Base-by-base conservation (phyloP, 2,888 invertebrate species). In the Baccha elongata region DNA sequence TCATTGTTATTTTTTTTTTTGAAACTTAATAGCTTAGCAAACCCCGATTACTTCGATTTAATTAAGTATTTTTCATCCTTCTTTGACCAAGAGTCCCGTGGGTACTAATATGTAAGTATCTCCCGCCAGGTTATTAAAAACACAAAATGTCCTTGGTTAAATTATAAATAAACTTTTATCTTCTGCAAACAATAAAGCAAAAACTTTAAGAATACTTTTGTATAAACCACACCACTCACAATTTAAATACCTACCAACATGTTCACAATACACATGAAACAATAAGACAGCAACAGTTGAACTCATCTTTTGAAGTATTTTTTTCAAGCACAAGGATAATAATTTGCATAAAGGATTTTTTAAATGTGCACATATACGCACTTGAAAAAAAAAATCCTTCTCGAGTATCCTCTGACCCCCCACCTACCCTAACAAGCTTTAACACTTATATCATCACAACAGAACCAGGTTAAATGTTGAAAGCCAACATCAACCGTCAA, bases 401-500 rank as follows among this genome's bases (percentile, higher is more conserved):
- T 48, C 13, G 58, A 60, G 32, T 60, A 55, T 48, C 76, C 76
- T 23, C 7, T 23, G 37, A 23, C 23, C 40, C 13, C 21, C 13
- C n/a, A 8, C 1, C 13, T 1, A 13, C 3, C 19, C 26, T 48
- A 55, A 71, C 32, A 55, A 58, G 76, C 64, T 40, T 3, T 19
- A 40, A 48, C 50, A 64, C 75, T 71, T 62, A 53, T 46, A 3
- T 19, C 23, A 7, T 40, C 13, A 13, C 23, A n/a, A n/a, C 15
- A 64, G 37, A 76, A 71, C 71, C 64, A 76, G 76, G 76, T 76
- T 64, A 76, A 76, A 76, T 42, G 55, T 58, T 76, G 64, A 64
- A 71, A 71, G 48, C 37, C 23, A 40, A 55, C 71, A 48, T 64
- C 64, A 71, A 76, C 64, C 76, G 71, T 76, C 76, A 76, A 71